Conservation (phyloP, 2,113 vertebrate genomes). For the Phaethon lepturus region DNA sequence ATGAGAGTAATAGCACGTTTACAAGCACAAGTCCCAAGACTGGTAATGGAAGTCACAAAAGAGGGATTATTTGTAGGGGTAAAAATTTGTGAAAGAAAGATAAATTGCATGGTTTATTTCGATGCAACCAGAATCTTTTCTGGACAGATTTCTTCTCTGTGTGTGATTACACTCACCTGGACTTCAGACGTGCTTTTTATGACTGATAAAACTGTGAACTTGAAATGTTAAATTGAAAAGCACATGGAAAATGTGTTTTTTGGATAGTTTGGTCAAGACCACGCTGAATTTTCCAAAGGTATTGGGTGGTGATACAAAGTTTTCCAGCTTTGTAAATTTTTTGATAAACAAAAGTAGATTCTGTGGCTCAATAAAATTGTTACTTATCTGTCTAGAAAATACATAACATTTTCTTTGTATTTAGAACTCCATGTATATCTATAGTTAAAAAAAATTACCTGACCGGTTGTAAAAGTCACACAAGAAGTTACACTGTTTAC, state of each 20-base stretch:
- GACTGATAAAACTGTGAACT: neutral
- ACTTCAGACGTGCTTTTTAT: neutral
- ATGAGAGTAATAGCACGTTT: neutral
- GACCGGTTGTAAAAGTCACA: rapidly evolving
- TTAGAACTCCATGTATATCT: neutral
- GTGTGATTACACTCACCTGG: neutral
- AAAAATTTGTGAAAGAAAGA: neutral
- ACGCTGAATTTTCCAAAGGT: neutral
- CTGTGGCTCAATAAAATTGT: neutral
- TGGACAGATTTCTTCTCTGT: neutral
- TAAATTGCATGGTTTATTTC: neutral
- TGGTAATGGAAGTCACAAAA: neutral
- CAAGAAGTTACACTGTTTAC: neutral
- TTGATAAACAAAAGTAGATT: neutral
- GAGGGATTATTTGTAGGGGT: rapidly evolving
- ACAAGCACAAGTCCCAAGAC: neutral
- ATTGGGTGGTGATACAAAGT: rapidly evolving
- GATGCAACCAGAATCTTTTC: neutral
- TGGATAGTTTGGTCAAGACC: neutral
- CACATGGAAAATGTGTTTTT: neutral
- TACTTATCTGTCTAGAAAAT: neutral
- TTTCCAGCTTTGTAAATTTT: neutral
- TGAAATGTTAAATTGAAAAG: neutral
- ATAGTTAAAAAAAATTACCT: neutral
- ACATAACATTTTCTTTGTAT: neutral